Base-by-base conservation (phyloP, 1,140 invertebrate genomes). In the Drosophila triauraria region DNA sequence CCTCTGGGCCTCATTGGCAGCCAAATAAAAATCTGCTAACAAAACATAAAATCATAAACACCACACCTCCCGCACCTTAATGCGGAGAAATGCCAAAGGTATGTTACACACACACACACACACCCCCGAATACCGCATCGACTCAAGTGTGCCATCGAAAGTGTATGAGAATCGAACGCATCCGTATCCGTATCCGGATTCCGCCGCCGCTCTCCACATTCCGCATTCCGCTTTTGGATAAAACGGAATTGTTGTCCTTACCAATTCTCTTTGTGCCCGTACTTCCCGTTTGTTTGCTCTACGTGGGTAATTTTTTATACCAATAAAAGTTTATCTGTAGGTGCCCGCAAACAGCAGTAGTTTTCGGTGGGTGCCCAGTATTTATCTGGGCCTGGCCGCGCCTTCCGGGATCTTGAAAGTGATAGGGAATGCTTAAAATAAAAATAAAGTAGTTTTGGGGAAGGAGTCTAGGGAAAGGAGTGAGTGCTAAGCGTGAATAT, bases 111-210 rank as follows among this genome's bases (percentile, higher is more conserved):
- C 58, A 42, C 13, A 38, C 7, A 27, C 38, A 40, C 32, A 23
- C 62, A 38, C 17, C 30, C 32, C 43, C 53, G 1, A n/a, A 23
- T 17, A 32, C 30, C 78, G 23, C 42, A 30, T 74, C 75, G 85
- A 84, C 85, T 90, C 84, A 79, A 81, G 78, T 88, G 85, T 88
- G 85, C 85, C 78, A 76, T 61, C 78, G 74, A 75, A 78, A 78
- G 79, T 88, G 80, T 84, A 78, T 82, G 59, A 15, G 32, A 54
- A 54, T 38, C 51, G 51, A 56, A 56, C 74, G 27, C 69, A 79
- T 65, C 65, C 79, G 50, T 32, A 71, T 46, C 76, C 80, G 78
- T 47, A 81, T 68, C 61, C 76, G 58, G 38, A 64, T 43, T 69
- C 61, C 60, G 65, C 40, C 40, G 47, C 51, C 58, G 30, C 46